phyloP scores from a whole-genome alignment of 23 tunicate genomes.

The Phallusia fumigata region DNA sequence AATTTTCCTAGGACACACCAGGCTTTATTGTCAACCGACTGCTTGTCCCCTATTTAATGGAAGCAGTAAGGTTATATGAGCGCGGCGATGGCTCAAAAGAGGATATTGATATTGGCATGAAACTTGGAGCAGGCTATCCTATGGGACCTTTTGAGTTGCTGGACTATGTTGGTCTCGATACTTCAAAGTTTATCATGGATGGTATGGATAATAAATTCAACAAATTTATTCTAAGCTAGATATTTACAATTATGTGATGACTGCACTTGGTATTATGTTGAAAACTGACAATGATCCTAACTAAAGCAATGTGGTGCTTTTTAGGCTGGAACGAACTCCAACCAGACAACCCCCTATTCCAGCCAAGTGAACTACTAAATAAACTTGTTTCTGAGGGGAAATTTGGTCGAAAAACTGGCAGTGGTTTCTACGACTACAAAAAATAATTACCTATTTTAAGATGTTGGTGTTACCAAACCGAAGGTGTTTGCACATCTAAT shows the following conservation, averaged over 20 bases:
- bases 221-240: too few relatives aligned
- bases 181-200: slow-evolving; percentile 81
- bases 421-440: slow-evolving; percentile 83
- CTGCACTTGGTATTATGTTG: too few relatives aligned
- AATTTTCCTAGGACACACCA: slow-evolving; percentile 66
- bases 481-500: too few relatives aligned
- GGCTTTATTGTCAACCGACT: slow-evolving; percentile 88
- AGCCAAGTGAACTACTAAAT: slow-evolving; percentile 70
- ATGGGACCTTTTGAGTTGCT: slow-evolving; percentile 96
- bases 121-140: slow-evolving; percentile 95
- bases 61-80: slow-evolving; percentile 82
- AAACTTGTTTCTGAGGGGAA: slow-evolving; percentile 79
- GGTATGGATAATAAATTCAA: slow-evolving; percentile 13
- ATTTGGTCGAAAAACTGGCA: slow-evolving; percentile 82
- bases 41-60: slow-evolving; percentile 87
- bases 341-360: slow-evolving; percentile 88
- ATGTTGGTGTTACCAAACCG: neutral
- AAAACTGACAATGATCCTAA: too few relatives aligned
- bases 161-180: slow-evolving; percentile 97
- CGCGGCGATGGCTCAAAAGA: slow-evolving; percentile 78
- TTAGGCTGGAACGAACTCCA: slow-evolving; percentile 77
- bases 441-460: slow-evolving; percentile 26
- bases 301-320: neutral
- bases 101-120: slow-evolving; percentile 96
- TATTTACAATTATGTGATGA: too few relatives aligned